Percentiles rank a stretch among this genome's conserved stretches.
These are phyloP conservation scores for Paradoxurus hermaphroditus DNA, from an alignment of 2,113 vertebrate genomes.

Conservation along the genomic window DNA sequence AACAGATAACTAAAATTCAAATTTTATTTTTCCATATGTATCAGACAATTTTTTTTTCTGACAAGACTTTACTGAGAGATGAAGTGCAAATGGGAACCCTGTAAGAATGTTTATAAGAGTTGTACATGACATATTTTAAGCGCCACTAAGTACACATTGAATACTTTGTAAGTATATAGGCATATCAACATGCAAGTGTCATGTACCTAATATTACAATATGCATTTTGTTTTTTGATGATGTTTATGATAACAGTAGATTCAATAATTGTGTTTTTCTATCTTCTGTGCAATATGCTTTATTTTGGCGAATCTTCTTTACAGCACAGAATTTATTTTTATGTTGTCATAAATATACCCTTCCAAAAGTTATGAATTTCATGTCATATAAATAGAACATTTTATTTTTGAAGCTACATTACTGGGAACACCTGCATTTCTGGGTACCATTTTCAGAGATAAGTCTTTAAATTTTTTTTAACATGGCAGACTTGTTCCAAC, in stretches of 20 bases:
- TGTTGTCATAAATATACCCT: slow-evolving; percentile 67
- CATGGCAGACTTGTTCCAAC: slow-evolving; percentile 66
- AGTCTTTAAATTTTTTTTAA: slow-evolving; percentile 75
- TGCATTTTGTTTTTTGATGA: slow-evolving; percentile 85
- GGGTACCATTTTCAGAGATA: slow-evolving; percentile 70
- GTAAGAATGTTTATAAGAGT: slow-evolving; percentile 86
- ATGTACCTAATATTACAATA: slow-evolving; percentile 89
- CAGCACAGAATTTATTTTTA: slow-evolving; percentile 45
- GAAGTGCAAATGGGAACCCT: slow-evolving; percentile 87
- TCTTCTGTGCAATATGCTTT: slow-evolving; percentile 80
- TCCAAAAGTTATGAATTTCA: slow-evolving; percentile 69
- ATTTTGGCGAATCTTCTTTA: slow-evolving; percentile 68
- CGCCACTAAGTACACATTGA: slow-evolving; percentile 88
- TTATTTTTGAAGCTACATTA: slow-evolving; percentile 62
- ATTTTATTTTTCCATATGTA: slow-evolving; percentile 87
- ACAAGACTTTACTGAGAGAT: slow-evolving; percentile 87
- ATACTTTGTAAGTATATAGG: slow-evolving; percentile 90
- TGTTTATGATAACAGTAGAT: slow-evolving; percentile 72
- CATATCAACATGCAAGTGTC: slow-evolving; percentile 89
- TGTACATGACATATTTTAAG: slow-evolving; percentile 88
- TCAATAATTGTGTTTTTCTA: slow-evolving; percentile 68
- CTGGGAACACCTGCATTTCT: slow-evolving; percentile 65
- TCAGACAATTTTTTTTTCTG: slow-evolving; percentile 85
- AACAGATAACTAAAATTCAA: slow-evolving; percentile 87
- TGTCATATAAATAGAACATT: slow-evolving; percentile 50